phyloP scores from a whole-genome alignment of 1,140 invertebrate species.

The Nautilus pompilius region DNA sequence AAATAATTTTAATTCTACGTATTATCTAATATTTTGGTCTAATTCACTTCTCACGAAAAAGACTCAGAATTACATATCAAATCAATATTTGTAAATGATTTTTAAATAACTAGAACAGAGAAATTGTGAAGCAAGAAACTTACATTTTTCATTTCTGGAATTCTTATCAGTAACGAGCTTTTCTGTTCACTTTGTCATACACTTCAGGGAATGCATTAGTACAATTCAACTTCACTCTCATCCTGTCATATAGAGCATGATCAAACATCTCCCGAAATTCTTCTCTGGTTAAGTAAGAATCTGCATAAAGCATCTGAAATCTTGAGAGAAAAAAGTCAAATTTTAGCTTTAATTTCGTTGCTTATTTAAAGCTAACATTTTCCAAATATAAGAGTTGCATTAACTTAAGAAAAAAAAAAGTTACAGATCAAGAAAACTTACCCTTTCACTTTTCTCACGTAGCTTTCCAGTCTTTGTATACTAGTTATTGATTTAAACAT shows the following conservation, averaged over 20 bases:
- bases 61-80: too few relatives aligned
- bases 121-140: too few relatives aligned
- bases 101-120: too few relatives aligned
- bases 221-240: conserved; percentile 64
- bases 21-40: too few relatives aligned
- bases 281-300: conserved; percentile 71
- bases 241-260: conserved; percentile 71
- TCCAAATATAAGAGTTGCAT: too few relatives aligned
- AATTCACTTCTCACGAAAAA: too few relatives aligned
- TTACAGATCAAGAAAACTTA: too few relatives aligned
- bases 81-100: too few relatives aligned
- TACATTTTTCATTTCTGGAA: too few relatives aligned
- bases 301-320: conserved; percentile 84
- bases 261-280: conserved; percentile 85
- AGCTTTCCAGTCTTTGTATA: conserved; percentile 71
- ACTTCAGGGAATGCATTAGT: conserved; percentile 76
- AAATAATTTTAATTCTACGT: too few relatives aligned
- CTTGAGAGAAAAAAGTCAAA: conserved; percentile 41
- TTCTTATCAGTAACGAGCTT: conserved; percentile 37
- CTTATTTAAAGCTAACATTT: too few relatives aligned
- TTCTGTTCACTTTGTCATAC: conserved; percentile 75
- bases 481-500: conserved; percentile 66
- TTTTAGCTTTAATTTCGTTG: not conserved
- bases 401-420: too few relatives aligned
- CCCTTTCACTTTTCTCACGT: conserved; percentile 68